Evolutionary conservation across 2,113 vertebrate species (phyloP).

Genomic region (Colius striatus): DNA sequence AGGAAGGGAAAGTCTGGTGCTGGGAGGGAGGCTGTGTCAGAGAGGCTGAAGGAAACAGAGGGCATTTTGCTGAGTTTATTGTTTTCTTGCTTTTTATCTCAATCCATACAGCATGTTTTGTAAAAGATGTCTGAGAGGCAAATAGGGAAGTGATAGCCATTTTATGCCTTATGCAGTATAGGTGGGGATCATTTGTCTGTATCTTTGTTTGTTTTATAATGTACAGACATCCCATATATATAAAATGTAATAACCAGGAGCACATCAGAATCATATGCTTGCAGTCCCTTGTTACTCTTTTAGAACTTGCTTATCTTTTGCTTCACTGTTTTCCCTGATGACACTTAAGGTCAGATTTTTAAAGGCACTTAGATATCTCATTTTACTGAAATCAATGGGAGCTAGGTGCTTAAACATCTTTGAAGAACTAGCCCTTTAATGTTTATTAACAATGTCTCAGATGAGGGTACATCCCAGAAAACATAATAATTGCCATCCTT

Average conservation of each 20-base stretch:
- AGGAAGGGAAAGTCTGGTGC: neutral
- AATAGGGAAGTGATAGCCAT: neutral
- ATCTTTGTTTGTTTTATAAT: slow-evolving; percentile 3
- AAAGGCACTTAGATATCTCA: slow-evolving; percentile 37
- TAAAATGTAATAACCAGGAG: neutral
- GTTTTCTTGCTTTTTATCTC: slow-evolving; percentile 5
- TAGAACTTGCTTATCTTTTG: slow-evolving; percentile 34
- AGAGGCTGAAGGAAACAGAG: neutral
- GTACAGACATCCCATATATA: neutral
- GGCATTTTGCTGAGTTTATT: neutral
- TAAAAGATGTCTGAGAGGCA: neutral
- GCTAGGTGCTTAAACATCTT: slow-evolving; percentile 44
- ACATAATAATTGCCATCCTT: slow-evolving; percentile 61
- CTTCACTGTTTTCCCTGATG: slow-evolving; percentile 38
- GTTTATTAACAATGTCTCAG: slow-evolving; percentile 56
- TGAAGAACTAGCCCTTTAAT: slow-evolving; percentile 52
- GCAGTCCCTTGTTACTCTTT: neutral
- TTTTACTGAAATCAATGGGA: slow-evolving; percentile 59
- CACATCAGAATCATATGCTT: neutral
- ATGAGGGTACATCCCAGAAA: slow-evolving; percentile 62
- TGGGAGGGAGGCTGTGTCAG: neutral
- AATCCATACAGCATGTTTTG: neutral
- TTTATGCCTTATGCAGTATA: neutral
- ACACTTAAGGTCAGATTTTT: slow-evolving; percentile 59
- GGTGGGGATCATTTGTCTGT: neutral